Conservation (phyloP, 1,140 invertebrate species). For the Drosophila azteca region DNA sequence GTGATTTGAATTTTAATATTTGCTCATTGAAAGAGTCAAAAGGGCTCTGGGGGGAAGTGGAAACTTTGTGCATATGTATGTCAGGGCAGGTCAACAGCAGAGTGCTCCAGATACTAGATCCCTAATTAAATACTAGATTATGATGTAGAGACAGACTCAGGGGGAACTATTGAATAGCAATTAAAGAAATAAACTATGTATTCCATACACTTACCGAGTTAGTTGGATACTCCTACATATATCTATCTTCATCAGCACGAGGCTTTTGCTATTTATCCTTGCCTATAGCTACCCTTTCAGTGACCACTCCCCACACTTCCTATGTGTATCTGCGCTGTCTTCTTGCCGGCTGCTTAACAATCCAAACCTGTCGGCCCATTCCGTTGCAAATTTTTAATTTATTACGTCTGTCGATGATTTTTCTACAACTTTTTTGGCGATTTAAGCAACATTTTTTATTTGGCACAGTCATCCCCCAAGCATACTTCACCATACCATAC, state of each 20-base stretch:
- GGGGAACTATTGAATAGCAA: too few relatives aligned
- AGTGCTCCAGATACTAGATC: slow-evolving; percentile 3
- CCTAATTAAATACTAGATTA: slow-evolving; percentile 26
- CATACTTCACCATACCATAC: slow-evolving; percentile 7
- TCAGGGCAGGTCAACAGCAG: slow-evolving; percentile 40
- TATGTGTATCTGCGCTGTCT: slow-evolving; percentile 13
- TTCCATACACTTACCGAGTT: too few relatives aligned
- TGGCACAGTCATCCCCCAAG: slow-evolving; percentile 29
- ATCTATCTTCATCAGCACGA: too few relatives aligned
- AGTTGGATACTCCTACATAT: too few relatives aligned
- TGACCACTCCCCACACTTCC: too few relatives aligned
- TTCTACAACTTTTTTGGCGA: slow-evolving; percentile 82
- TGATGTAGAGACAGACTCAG: background rate
- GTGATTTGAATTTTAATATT: slow-evolving; percentile 77
- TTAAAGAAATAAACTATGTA: too few relatives aligned
- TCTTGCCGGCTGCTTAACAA: slow-evolving; percentile 62
- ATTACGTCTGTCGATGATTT: slow-evolving; percentile 83
- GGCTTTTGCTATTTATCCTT: too few relatives aligned
- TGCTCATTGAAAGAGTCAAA: slow-evolving; percentile 35
- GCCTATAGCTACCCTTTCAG: slow-evolving; percentile 8
- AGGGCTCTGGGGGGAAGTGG: slow-evolving; percentile 5
- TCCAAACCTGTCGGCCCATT: slow-evolving; percentile 60
- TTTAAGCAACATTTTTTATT: slow-evolving; percentile 65
- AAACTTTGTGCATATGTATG: slow-evolving; percentile 57
- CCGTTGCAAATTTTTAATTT: slow-evolving; percentile 77